phyloP scores from a whole-genome alignment of 2,888 invertebrate species.

The Coleophora flavipennella region DNA sequence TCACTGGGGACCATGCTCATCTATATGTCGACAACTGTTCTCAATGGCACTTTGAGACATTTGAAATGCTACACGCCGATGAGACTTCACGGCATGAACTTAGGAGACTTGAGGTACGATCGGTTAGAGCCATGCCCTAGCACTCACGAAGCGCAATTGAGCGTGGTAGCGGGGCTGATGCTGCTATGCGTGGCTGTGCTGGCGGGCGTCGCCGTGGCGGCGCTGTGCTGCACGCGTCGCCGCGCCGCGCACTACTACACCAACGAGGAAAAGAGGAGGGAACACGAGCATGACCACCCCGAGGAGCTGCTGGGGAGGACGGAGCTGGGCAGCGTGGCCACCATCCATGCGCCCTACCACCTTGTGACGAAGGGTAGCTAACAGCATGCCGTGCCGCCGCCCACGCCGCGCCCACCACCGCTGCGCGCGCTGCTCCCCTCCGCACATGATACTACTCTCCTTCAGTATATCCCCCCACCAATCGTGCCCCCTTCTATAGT shows the following conservation, averaged over 20 bases:
- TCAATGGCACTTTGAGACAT: constrained; percentile 62
- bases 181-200: constrained; percentile 48
- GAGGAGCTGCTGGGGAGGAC: constrained; percentile 47
- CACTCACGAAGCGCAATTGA: constrained; percentile 71
- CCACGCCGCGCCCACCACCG: constrained; percentile 5
- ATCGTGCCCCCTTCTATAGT: constrained; percentile 26
- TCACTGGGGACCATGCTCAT: constrained; percentile 71
- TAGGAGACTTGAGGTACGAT: constrained; percentile 41
- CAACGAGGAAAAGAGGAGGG: constrained; percentile 77
- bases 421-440: constrained; percentile 19
- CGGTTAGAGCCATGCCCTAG: constrained; percentile 54
- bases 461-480: constrained; percentile 30
- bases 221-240: constrained; percentile 77
- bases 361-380: constrained; percentile 50
- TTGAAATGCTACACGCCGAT: constrained; percentile 74
- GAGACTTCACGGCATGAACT: constrained; percentile 56
- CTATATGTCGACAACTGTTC: constrained; percentile 68
- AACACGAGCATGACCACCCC: constrained; percentile 52
- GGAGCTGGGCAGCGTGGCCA: constrained; percentile 49
- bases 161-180: constrained; percentile 65
- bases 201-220: constrained; percentile 67
- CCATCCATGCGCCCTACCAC: constrained; percentile 54
- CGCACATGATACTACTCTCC: constrained; percentile 16
- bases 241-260: constrained; percentile 85
- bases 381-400: constrained; percentile 30